phyloP scores from a whole-genome alignment of 2,888 invertebrate genomes.

The Phyllotreta striolata region DNA sequence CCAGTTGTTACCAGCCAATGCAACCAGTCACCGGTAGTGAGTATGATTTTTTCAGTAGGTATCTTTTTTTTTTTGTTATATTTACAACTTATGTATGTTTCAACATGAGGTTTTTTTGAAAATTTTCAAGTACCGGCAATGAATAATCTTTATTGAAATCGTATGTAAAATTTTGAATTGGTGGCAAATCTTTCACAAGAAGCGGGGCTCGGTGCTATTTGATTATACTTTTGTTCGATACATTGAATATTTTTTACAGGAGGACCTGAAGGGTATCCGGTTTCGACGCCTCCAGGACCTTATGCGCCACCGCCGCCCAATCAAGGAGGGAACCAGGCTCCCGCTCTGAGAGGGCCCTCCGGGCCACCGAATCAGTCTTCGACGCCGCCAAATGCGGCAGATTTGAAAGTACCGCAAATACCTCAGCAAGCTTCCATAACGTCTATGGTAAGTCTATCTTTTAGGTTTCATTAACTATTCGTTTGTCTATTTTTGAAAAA shows the following conservation, averaged over 20 bases:
- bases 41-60: constrained; percentile 26
- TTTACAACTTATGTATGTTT: neutral
- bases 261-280: constrained; percentile 58
- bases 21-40: constrained; percentile 29
- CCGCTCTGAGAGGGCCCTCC: constrained; percentile 56
- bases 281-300: constrained; percentile 43
- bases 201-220: too few relatives aligned
- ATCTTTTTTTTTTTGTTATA: constrained; percentile 21
- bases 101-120: too few relatives aligned
- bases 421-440: constrained; percentile 53
- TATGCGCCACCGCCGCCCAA: constrained; percentile 55
- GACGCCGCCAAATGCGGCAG: constrained; percentile 59
- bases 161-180: neutral
- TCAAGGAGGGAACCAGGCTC: constrained; percentile 58
- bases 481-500: neutral
- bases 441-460: constrained; percentile 52
- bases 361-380: constrained; percentile 60
- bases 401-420: constrained; percentile 55
- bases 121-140: too few relatives aligned
- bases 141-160: too few relatives aligned
- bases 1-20: constrained; percentile 40
- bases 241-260: too few relatives aligned
- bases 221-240: neutral
- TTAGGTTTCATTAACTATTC: too few relatives aligned
- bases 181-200: neutral